phyloP scores from a whole-genome alignment of 2,888 invertebrate species.

The Cybosia mesomella region DNA sequence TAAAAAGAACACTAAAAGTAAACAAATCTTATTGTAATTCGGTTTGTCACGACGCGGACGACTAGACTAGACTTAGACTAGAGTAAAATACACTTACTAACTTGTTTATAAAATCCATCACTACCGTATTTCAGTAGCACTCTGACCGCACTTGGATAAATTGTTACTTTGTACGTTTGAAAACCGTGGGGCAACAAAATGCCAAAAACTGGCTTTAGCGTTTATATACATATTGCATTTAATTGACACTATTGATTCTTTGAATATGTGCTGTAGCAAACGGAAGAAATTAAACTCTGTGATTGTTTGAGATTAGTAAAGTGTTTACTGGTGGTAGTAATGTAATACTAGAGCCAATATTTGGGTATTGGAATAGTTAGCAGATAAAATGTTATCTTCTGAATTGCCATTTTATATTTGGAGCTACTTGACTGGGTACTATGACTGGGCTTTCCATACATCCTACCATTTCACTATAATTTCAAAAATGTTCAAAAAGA shows the following conservation, averaged over 20 bases:
- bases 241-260: slow-evolving; percentile 46
- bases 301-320: too few relatives aligned
- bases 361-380: too few relatives aligned
- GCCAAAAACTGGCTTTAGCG: slow-evolving; percentile 27
- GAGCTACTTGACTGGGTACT: too few relatives aligned
- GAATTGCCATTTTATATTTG: too few relatives aligned
- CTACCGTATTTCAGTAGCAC: neutral
- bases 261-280: slow-evolving; percentile 27
- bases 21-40: neutral
- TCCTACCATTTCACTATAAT: too few relatives aligned
- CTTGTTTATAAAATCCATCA: neutral
- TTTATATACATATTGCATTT: slow-evolving; percentile 39
- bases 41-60: too few relatives aligned
- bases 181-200: slow-evolving; percentile 25
- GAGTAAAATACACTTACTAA: neutral
- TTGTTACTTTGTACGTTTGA: slow-evolving; percentile 42
- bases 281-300: too few relatives aligned
- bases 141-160: neutral
- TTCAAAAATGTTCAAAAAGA: too few relatives aligned
- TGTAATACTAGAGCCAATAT: too few relatives aligned
- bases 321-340: neutral
- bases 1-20: neutral
- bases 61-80: too few relatives aligned
- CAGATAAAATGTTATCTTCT: too few relatives aligned
- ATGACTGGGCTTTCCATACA: too few relatives aligned